Conservation (phyloP, 2,113 vertebrate genomes). For the Semnornis frantzii region DNA sequence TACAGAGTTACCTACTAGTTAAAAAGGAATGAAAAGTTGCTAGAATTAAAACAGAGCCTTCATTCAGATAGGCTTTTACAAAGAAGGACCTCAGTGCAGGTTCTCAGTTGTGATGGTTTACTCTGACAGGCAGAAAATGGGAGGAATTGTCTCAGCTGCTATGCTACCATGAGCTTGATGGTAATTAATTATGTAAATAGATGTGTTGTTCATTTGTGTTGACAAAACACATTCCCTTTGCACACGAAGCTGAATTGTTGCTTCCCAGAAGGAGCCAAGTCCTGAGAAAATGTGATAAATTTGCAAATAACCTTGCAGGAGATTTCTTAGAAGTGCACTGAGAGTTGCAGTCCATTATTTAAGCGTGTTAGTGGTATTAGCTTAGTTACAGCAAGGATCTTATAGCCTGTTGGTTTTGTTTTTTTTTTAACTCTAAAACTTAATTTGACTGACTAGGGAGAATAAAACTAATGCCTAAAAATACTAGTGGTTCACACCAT, state of each 20-base stretch:
- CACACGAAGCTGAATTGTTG: neutral
- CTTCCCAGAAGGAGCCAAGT: neutral
- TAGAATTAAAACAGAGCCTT: slow-evolving; percentile 36
- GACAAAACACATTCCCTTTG: neutral
- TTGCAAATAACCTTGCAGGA: neutral
- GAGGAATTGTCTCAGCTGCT: slow-evolving; percentile 26
- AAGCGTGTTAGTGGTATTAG: neutral
- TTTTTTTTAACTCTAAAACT: neutral
- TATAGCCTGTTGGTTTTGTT: neutral
- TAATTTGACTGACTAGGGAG: neutral
- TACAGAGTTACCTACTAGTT: neutral
- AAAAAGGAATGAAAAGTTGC: neutral
- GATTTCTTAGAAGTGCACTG: neutral
- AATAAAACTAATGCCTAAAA: neutral
- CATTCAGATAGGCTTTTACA: slow-evolving; percentile 15
- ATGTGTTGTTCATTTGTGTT: neutral
- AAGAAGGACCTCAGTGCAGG: neutral
- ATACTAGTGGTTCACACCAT: neutral
- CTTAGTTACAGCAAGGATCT: neutral
- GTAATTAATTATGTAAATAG: slow-evolving; percentile 49
- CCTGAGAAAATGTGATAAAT: neutral
- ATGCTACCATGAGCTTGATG: neutral
- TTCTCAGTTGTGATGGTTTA: neutral
- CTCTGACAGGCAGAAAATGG: slow-evolving; percentile 47
- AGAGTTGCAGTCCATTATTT: neutral